Conservation (phyloP, 2,888 invertebrate species). For the Mythimna lalbum region DNA sequence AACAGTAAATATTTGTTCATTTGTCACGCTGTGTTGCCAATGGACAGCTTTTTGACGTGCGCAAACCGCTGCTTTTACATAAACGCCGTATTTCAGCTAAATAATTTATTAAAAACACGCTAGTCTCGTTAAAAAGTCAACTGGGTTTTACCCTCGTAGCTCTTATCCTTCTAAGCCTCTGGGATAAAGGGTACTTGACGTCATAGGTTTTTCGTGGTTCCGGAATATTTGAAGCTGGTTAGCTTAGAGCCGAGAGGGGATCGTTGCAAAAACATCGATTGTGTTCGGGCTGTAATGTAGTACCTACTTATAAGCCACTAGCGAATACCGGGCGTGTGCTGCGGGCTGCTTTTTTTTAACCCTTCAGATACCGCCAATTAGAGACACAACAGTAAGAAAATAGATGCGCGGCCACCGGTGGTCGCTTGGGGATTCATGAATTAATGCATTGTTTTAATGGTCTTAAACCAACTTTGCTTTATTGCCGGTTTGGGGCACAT, state of each 20-base stretch:
- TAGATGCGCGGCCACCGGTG: too few relatives aligned
- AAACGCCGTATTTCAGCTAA: slow-evolving; percentile 58
- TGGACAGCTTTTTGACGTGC: slow-evolving; percentile 71
- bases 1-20: slow-evolving; percentile 84
- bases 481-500: too few relatives aligned
- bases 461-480: too few relatives aligned
- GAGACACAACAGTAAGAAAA: too few relatives aligned
- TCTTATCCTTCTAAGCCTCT: slow-evolving; percentile 55
- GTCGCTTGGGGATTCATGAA: too few relatives aligned
- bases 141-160: slow-evolving; percentile 54
- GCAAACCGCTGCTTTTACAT: slow-evolving; percentile 66
- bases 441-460: too few relatives aligned
- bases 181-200: slow-evolving; percentile 59
- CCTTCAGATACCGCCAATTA: too few relatives aligned
- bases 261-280: slow-evolving; percentile 38
- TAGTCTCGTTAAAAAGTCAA: slow-evolving; percentile 58
- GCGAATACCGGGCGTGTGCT: not conserved
- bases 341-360: too few relatives aligned
- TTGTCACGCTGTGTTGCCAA: slow-evolving; percentile 73
- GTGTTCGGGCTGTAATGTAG: slow-evolving; percentile 8
- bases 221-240: slow-evolving; percentile 49
- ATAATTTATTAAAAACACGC: slow-evolving; percentile 59
- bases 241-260: slow-evolving; percentile 25
- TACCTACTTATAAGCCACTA: slow-evolving; percentile 2
- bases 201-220: slow-evolving; percentile 56